Evolutionary conservation across 1,140 invertebrate species (phyloP), one percentile per base, ranked within the genome.

Genomic region (Penaeus japonicus): DNA sequence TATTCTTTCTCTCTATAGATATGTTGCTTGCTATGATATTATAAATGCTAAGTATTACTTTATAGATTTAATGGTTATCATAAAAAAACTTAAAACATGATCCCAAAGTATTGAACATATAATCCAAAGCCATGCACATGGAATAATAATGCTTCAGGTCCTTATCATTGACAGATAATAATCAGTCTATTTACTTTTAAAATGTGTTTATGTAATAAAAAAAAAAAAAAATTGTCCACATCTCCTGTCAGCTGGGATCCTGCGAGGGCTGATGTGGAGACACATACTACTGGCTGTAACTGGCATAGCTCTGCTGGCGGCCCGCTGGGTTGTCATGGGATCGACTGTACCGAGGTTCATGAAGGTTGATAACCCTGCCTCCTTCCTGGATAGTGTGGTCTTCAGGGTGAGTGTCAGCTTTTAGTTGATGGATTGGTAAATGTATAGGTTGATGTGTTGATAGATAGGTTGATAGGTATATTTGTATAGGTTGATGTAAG

Each of bases 351-450:
- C 91, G 65, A 85, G 70, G 39, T 91, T 91, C 78, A 89, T 91
- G 89, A 83, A 89, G 47, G 91, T 90, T 53, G 91, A 91, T 80
- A 91, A 91, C 65, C 91, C 91, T 18, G 90, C 91, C 15, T 90
- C 90, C 22, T 91, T 91, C 55, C 77, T 91, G 35, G 88, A 89
- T 54, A 90, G 87, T 77, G 54, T 87, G 39, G 39, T 89, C 20
- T 87, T 87, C 27, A 83, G 91, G 83, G 88, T 91, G 55, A 80
- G 90, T 89, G 27, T 78, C 57, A n/a, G n/a, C 65, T 5, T 4
- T 70, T 2, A 32, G 1, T n/a, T 79, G 32, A 35, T 53, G 20
- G 12, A n/a, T 47, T 7, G 47, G 10, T 47, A 47, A 15, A 12
- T 47, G 10, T 7, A 47, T 47, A 47, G 5, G 12, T 47, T 39